Conservation (phyloP, 2,113 vertebrate species). For the Catharus bicknelli region DNA sequence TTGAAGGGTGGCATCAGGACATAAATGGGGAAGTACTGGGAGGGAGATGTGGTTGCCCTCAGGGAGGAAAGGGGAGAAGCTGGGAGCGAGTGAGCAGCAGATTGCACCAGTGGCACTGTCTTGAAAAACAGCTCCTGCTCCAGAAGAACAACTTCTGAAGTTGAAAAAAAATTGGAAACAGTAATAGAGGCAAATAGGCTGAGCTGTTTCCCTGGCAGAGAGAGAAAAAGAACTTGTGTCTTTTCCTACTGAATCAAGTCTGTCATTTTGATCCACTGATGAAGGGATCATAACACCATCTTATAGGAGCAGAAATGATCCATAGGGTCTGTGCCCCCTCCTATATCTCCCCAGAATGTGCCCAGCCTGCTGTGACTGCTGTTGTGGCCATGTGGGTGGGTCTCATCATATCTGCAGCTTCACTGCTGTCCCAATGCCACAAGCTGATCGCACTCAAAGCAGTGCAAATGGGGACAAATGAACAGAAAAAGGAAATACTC, state of each 20-base stretch:
- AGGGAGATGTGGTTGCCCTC: rapidly evolving
- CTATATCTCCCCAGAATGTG: background rate
- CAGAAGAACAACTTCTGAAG: background rate
- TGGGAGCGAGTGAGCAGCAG: background rate
- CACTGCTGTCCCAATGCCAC: background rate
- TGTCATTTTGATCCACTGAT: background rate
- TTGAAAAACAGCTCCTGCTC: background rate
- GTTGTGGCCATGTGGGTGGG: background rate
- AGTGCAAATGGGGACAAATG: background rate
- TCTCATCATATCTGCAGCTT: background rate
- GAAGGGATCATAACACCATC: background rate
- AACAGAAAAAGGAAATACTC: background rate
- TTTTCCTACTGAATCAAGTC: background rate
- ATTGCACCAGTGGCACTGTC: background rate
- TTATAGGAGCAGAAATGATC: background rate
- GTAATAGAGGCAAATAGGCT: background rate
- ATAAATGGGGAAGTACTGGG: background rate
- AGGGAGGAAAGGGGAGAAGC: background rate
- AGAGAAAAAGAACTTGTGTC: background rate
- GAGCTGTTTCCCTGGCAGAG: background rate
- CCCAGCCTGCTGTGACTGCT: background rate
- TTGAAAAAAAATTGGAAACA: background rate
- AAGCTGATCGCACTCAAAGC: background rate
- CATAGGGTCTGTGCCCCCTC: background rate
- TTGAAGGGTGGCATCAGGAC: background rate